These are phyloP conservation scores for Labia minor DNA, from an alignment of 2,888 invertebrate species.

Conservation along the genomic window DNA sequence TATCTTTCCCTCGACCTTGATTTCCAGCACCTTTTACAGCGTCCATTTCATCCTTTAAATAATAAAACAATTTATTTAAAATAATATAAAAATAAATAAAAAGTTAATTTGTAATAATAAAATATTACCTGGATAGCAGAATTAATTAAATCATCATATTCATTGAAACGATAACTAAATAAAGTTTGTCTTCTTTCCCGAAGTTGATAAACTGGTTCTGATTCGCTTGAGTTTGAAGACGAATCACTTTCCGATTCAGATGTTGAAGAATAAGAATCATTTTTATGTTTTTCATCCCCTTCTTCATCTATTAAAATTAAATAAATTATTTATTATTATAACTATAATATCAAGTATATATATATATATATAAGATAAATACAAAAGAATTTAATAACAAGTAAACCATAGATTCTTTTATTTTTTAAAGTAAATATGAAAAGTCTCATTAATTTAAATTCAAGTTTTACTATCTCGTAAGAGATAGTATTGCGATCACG, in stretches of 20 bases:
- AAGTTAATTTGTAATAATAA: too few relatives aligned
- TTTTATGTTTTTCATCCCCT: conserved; percentile 24
- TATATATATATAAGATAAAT: too few relatives aligned
- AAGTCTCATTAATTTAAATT: too few relatives aligned
- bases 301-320: conserved; percentile 17
- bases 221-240: conserved; percentile 39
- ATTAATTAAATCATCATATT: conserved; percentile 91
- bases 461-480: too few relatives aligned
- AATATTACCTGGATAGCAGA: conserved; percentile 63
- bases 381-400: too few relatives aligned
- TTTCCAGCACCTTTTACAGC: conserved; percentile 68
- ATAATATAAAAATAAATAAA: conserved; percentile 16
- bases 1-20: conserved; percentile 80
- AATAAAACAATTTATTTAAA: conserved; percentile 21
- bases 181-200: conserved; percentile 63
- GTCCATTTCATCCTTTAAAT: conserved; percentile 54
- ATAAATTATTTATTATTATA: neutral
- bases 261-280: conserved; percentile 16
- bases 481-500: too few relatives aligned
- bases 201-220: conserved; percentile 72
- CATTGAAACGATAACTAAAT: conserved; percentile 76
- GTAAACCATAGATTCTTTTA: neutral
- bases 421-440: too few relatives aligned
- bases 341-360: too few relatives aligned
- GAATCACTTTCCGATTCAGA: conserved; percentile 29